phyloP scores from a whole-genome alignment of 1,140 invertebrate genomes.

The Cotesia vestalis region DNA sequence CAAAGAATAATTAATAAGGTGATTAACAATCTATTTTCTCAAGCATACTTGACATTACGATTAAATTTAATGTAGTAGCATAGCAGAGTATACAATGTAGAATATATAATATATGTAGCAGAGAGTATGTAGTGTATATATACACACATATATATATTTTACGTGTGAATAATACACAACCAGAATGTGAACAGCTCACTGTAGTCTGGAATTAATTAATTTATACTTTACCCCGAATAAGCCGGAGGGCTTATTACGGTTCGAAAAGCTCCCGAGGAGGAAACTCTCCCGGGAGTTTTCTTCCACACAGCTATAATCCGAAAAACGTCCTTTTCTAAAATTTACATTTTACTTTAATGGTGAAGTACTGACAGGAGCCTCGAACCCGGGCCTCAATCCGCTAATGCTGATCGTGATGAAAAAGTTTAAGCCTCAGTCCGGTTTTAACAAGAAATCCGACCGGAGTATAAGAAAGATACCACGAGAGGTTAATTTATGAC shows the following conservation, averaged over 20 bases:
- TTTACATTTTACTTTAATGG: conserved; percentile 14
- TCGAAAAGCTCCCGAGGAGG: conserved; percentile 13
- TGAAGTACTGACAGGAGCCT: too few species aligned
- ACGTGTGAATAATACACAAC: conserved; percentile 19
- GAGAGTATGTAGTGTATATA: too few species aligned
- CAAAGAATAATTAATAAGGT: too few species aligned
- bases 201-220: conserved; percentile 30
- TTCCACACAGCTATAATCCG: conserved; percentile 15
- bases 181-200: conserved; percentile 17
- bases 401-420: neutral
- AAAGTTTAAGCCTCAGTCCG: conserved; percentile 13
- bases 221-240: conserved; percentile 32
- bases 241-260: conserved; percentile 33
- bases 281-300: neutral
- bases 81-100: too few species aligned
- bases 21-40: too few species aligned
- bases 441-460: too few species aligned
- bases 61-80: too few species aligned
- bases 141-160: neutral
- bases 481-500: too few species aligned
- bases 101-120: too few species aligned
- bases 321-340: conserved; percentile 21
- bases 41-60: too few species aligned
- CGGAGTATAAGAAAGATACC: too few species aligned
- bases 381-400: neutral